Evolutionary conservation across 2,113 vertebrate species (phyloP), one percentile per base, ranked within the genome.

Genomic region (Urocitellus parryii): DNA sequence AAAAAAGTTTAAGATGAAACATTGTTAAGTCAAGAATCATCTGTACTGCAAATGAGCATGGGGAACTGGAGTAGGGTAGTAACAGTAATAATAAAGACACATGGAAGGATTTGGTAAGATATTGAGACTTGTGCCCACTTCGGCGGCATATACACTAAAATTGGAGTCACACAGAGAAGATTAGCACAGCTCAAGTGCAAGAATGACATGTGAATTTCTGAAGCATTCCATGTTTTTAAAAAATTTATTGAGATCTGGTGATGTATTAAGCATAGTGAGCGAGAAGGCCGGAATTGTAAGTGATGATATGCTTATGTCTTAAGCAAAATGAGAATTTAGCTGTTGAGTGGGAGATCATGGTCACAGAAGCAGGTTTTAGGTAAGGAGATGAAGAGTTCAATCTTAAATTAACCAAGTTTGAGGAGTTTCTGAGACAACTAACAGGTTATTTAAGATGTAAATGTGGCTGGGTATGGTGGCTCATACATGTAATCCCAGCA

Each of bases 181-280:
- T 51, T 51, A 51, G 51, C 12, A 18, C 18, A 17, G 56, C 56
- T 4, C 5, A 3, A 18, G 17, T 11, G 11, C 14, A 20, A 56
- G 18, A 17, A 56, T 56, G 56, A 18, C 56, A 56, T 20, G 56
- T 20, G 18, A 56, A 56, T 20, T 56, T 11, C 4, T 56, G 56
- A 56, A 56, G 14, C 56, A 56, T 56, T 56, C 16, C 56, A 56
- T 20, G 18, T 56, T 56, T 56, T 56, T 56, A 56, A 56, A 56
- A 56, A 56, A 56, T 18, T 56, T 56, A 56, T 18, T 20, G 56
- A 56, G 56, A 56, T 56, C 56, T 81, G 29, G 18, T 58, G 4
- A 77, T 73, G 93, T 83, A 79, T 29, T 68, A 82, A 68, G 29
- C 65, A 93, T 0, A 95, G 37, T 18, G 53, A 97, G 32, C 45